A percentile compares a stretch with the other conserved stretches of the same genome.
phyloP scores from a whole-genome alignment of 1,140 invertebrate genomes.

The Brachionus rotundiformis region DNA sequence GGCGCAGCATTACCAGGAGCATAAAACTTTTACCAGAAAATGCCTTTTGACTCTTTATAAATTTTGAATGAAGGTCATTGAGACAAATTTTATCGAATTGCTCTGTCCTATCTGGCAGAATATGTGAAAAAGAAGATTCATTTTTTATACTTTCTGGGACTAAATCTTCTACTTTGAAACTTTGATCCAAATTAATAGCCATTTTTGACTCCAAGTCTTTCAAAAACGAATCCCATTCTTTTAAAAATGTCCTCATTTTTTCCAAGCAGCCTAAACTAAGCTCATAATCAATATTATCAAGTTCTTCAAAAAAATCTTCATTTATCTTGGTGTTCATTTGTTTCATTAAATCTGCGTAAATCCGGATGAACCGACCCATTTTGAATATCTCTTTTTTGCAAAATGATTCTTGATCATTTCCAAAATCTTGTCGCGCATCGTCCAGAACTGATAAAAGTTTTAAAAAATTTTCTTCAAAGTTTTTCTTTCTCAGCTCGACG shows the following conservation, averaged over 20 bases:
- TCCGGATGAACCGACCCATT: constrained; percentile 39
- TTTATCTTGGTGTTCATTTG: background rate
- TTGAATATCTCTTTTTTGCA: constrained; percentile 30
- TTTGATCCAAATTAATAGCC: background rate
- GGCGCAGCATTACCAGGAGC: constrained; percentile 25
- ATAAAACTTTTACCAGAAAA: background rate
- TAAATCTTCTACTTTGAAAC: background rate
- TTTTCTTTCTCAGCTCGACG: background rate
- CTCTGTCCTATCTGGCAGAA: background rate
- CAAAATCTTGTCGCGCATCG: background rate
- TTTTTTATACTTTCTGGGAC: background rate
- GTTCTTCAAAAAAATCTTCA: background rate
- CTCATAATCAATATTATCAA: constrained; percentile 39
- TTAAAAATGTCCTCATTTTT: background rate
- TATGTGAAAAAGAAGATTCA: background rate
- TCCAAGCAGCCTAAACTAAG: background rate
- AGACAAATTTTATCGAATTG: background rate
- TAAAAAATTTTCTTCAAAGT: background rate
- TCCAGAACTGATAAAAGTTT: constrained; percentile 3
- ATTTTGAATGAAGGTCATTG: background rate
- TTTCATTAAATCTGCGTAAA: constrained; percentile 37
- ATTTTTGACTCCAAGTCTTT: background rate
- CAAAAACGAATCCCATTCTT: constrained; percentile 20
- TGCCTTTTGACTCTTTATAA: background rate
- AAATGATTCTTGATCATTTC: background rate